A percentile compares a stretch with the other conserved stretches of the same genome.
Evolutionary conservation across 2,888 invertebrate genomes (phyloP).

Genomic region (Flabesymbios commensalis): DNA sequence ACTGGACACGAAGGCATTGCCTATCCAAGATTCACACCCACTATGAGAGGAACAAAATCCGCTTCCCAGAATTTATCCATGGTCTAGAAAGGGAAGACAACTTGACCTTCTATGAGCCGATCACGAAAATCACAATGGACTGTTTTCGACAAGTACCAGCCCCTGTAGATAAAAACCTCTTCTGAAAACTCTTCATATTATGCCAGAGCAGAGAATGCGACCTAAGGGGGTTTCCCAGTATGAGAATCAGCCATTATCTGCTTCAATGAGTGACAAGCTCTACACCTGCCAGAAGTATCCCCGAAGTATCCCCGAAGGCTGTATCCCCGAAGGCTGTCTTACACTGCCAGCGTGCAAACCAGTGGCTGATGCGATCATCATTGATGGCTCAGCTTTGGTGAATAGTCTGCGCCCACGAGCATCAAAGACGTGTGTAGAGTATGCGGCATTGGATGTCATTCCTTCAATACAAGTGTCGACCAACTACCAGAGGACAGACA

Average conservation of each 20-base stretch:
- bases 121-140: not conserved
- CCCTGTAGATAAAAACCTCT: not conserved
- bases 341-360: constrained; percentile 15
- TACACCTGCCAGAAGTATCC: constrained; percentile 26
- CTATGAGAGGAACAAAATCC: constrained; percentile 16
- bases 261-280: constrained; percentile 28
- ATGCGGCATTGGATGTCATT: constrained; percentile 15
- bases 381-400: constrained; percentile 24
- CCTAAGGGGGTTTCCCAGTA: constrained; percentile 20
- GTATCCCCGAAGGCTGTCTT: constrained; percentile 17
- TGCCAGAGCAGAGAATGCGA: constrained; percentile 27
- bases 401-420: constrained; percentile 13
- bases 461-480: constrained; percentile 6
- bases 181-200: constrained; percentile 24
- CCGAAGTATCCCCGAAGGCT: constrained; percentile 1
- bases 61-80: not conserved
- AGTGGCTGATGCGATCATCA: constrained; percentile 15
- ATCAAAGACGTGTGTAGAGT: constrained; percentile 25
- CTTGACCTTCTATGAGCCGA: constrained; percentile 9
- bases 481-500: constrained; percentile 21
- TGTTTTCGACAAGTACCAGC: not conserved
- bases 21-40: constrained; percentile 28
- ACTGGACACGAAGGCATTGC: constrained; percentile 32
- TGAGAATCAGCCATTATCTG: constrained; percentile 30
- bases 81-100: constrained; percentile 16